Conservation (phyloP, 2,797 vertebrate species). For the Syndactyla subalaris region DNA sequence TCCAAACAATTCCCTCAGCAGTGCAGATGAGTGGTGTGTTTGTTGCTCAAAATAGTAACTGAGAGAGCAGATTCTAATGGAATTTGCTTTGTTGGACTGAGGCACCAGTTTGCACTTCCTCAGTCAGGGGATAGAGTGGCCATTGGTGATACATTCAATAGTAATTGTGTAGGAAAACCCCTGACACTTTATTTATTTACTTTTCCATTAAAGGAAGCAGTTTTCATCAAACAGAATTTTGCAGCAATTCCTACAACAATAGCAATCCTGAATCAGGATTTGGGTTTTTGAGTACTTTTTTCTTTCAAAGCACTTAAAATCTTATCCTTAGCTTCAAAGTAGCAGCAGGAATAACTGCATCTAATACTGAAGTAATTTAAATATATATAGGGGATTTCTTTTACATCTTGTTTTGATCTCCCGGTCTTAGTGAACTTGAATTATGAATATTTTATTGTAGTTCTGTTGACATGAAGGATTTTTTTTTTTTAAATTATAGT, state of each 20-base stretch:
- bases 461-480: slow-evolving; percentile 33
- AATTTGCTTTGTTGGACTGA: not conserved
- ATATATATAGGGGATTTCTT: not conserved
- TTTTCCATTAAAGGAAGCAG: not conserved
- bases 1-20: not conserved
- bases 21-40: not conserved
- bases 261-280: slow-evolving; percentile 1
- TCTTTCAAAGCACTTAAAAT: not conserved
- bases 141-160: not conserved
- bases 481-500: not conserved
- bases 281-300: not conserved
- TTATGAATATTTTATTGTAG: slow-evolving; percentile 16
- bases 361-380: slow-evolving; percentile 34
- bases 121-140: not conserved
- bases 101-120: not conserved
- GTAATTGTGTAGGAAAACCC: not conserved
- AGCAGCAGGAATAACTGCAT: slow-evolving; percentile 40
- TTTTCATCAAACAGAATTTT: not conserved
- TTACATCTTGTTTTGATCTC: slow-evolving; percentile 54
- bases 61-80: not conserved
- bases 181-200: not conserved
- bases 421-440: slow-evolving; percentile 8
- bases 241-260: not conserved
- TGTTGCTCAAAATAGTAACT: not conserved
- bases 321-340: not conserved